Evolutionary conservation across 2,888 invertebrate species (phyloP).

Genomic region (Tetragnatha montana): DNA sequence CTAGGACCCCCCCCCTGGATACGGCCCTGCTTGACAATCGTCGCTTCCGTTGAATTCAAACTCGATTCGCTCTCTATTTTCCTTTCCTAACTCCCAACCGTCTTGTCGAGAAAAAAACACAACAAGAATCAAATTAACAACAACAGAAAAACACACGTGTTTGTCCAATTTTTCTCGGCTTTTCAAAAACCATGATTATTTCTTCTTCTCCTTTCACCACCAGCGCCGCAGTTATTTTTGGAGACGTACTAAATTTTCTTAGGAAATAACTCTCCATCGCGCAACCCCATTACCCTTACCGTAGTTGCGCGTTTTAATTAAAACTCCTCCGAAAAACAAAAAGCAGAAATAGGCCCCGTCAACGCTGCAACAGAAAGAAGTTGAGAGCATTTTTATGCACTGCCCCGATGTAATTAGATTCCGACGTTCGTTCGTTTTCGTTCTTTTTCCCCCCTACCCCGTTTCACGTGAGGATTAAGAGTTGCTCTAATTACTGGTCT

Average conservation of each 20-base stretch:
- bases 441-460: neutral
- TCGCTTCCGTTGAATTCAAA: no score
- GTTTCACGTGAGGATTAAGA: conserved; percentile 34
- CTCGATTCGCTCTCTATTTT: no score
- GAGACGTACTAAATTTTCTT: neutral
- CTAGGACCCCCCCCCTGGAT: no score
- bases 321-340: neutral
- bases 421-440: neutral
- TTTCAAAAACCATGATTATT: neutral
- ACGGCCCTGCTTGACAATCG: no score
- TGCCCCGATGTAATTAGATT: conserved; percentile 37
- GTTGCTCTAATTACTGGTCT: conserved; percentile 49
- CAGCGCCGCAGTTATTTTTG: neutral
- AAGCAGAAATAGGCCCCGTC: neutral
- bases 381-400: neutral
- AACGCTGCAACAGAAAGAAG: no score
- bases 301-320: conserved; percentile 3
- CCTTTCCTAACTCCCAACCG: no score
- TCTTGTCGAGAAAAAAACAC: neutral
- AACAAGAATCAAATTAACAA: conserved; percentile 10
- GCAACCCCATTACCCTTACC: neutral
- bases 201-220: neutral
- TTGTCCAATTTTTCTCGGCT: neutral
- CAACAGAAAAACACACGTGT: neutral
- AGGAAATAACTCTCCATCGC: neutral